Base-by-base conservation (phyloP, 2,888 invertebrate genomes). In the Gastrophysa polygoni region DNA sequence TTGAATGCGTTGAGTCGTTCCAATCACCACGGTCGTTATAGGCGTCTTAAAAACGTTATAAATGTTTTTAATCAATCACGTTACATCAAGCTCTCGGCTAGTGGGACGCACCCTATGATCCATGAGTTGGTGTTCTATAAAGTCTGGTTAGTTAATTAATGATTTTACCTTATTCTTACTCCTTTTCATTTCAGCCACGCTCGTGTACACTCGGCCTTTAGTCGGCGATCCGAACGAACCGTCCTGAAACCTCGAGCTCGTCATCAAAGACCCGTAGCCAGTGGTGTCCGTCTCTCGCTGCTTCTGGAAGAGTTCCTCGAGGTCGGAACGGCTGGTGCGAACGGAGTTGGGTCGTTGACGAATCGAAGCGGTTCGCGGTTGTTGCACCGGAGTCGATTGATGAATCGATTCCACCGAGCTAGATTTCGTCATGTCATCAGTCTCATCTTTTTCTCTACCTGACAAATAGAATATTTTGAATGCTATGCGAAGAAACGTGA, bases 171-270 rank as follows among this genome's bases (percentile, higher is more conserved):
- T 91, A 71, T 86, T 90, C 80, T 91, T 91, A 69, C 86, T 87
- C 59, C 96, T 87, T 81, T 96, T 96, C 96, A 96, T 96, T 81
- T 96, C 96, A 0, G 96, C 93, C 46, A 96, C 96, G 77, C 95
- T 96, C 47, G 95, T 93, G 82, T 96, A 96, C 38, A 95, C 95
- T 63, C 90, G 83, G 32, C 83, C 83, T 51, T 87, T 83, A 71
- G 86, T 86, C 58, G 91, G 88, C 5, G 91, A 91, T 8, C 91
- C 90, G 21, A 88, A 88, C 8, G 61, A 88, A 0, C 89, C 60
- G 0, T 89, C 59, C 88, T 88, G 68, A 44, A 68, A 67, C 84
- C 83, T 85, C 68, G 85, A 66, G 21, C 62, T 66, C 43, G 56
- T 59, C 61, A 66, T 66, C 51, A 88, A 85, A 6, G 77, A 73